A percentile compares a stretch with the other conserved stretches of the same genome.
These are phyloP conservation scores for Dreissena polymorpha DNA, from an alignment of 1,140 invertebrate genomes.

Conservation along the genomic window DNA sequence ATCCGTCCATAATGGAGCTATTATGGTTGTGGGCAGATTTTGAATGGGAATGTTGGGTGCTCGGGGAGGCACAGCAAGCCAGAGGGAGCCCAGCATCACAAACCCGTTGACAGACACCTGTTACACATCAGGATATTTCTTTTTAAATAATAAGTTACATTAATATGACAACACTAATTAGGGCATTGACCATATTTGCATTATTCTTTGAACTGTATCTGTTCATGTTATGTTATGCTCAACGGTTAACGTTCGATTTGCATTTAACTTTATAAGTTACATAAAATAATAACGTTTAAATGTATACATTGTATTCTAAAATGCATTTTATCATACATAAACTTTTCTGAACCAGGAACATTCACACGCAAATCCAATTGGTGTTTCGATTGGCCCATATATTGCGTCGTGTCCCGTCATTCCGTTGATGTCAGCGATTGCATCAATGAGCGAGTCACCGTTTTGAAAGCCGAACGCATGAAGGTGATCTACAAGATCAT, in stretches of 20 bases:
- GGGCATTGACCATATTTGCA: too few relatives aligned
- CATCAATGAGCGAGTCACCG: neutral
- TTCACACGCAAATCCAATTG: slow-evolving; percentile 37
- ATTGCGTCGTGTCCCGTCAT: slow-evolving; percentile 18
- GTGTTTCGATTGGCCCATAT: slow-evolving; percentile 21
- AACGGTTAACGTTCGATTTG: too few relatives aligned
- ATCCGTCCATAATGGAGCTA: slow-evolving; percentile 41
- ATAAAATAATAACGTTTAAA: too few relatives aligned
- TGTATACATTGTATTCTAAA: neutral
- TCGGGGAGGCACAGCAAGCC: slow-evolving; percentile 24
- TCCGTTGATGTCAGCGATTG: neutral
- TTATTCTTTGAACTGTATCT: too few relatives aligned
- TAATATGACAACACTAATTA: too few relatives aligned
- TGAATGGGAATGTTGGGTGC: slow-evolving; percentile 11
- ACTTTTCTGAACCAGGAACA: slow-evolving; percentile 34
- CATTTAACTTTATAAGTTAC: too few relatives aligned
- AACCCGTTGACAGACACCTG: slow-evolving; percentile 40
- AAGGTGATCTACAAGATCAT: neutral
- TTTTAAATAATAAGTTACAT: too few relatives aligned
- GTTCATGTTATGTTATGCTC: too few relatives aligned
- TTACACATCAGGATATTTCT: too few relatives aligned
- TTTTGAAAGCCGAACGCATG: neutral
- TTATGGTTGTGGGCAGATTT: neutral
- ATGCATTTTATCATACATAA: neutral
- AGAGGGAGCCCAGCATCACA: slow-evolving; percentile 16